Conservation (phyloP, 2,888 invertebrate genomes). For the Lordiphosa andalusiaca region DNA sequence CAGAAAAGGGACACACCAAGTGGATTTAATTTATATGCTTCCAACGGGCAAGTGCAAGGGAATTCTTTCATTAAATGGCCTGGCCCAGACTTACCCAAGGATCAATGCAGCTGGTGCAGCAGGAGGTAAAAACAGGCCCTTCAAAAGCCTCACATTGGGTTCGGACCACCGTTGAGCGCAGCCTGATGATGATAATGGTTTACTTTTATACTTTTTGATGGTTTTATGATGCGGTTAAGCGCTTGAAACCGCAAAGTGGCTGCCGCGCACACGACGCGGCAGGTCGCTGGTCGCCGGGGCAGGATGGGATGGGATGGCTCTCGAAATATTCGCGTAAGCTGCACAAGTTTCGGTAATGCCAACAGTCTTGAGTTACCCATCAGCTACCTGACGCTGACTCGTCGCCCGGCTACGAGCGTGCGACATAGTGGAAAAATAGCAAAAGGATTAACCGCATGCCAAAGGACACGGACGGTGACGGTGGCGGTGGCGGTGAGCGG, state of each 20-base stretch:
- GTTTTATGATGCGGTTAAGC: constrained; percentile 76
- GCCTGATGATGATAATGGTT: constrained; percentile 71
- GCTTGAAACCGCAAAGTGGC: constrained; percentile 69
- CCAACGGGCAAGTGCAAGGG: too few species aligned
- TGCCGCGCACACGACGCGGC: constrained; percentile 33
- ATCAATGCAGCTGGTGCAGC: constrained; percentile 48
- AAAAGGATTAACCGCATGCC: constrained; percentile 71
- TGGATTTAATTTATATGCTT: too few species aligned
- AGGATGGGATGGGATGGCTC: neutral
- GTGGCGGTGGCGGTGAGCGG: neutral
- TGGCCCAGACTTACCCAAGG: constrained; percentile 28
- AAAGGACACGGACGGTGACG: constrained; percentile 23
- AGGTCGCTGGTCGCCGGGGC: constrained; percentile 3
- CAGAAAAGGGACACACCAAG: too few species aligned
- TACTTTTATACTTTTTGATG: constrained; percentile 69
- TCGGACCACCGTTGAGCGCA: constrained; percentile 54
- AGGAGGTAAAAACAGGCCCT: constrained; percentile 4
- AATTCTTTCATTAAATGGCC: constrained; percentile 47
- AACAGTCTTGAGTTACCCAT: constrained; percentile 20
- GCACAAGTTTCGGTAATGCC: constrained; percentile 63
- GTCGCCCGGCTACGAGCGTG: constrained; percentile 33
- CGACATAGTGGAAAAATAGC: constrained; percentile 60
- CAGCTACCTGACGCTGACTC: constrained; percentile 40
- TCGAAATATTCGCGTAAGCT: constrained; percentile 58
- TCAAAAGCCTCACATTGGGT: constrained; percentile 21